Percentiles rank a stretch among this genome's conserved stretches.
Conservation (phyloP, 2,888 invertebrate genomes). For the Spilarctia lutea region DNA sequence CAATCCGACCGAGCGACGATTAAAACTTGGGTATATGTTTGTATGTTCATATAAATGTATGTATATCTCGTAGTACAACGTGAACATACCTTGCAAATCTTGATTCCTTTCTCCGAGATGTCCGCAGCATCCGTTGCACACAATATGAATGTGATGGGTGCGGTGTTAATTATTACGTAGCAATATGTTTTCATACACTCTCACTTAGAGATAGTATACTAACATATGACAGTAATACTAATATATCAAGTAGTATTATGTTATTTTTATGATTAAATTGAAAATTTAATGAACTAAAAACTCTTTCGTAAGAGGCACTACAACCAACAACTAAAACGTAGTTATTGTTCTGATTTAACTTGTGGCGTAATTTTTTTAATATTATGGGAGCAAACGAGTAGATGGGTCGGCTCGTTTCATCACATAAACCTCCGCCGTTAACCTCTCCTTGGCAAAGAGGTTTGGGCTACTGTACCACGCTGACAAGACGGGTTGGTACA, state of each 20-base stretch:
- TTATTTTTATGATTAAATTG: constrained; percentile 10
- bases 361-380: neutral
- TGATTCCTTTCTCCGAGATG: constrained; percentile 52
- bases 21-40: too few relatives aligned
- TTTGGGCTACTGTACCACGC: too few relatives aligned
- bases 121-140: constrained; percentile 44
- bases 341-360: neutral
- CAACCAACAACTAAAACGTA: neutral
- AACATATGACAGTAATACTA: constrained; percentile 1
- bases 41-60: too few relatives aligned
- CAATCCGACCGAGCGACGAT: too few relatives aligned
- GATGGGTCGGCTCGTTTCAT: too few relatives aligned
- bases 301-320: neutral
- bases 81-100: constrained; percentile 28
- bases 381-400: too few relatives aligned
- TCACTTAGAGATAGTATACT: constrained; percentile 25
- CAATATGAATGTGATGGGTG: constrained; percentile 45
- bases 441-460: too few relatives aligned
- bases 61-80: constrained; percentile 27
- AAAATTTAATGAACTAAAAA: neutral
- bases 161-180: constrained; percentile 45
- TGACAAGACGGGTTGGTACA: too few relatives aligned
- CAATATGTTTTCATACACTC: constrained; percentile 28
- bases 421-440: too few relatives aligned
- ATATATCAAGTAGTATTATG: neutral